Conservation (phyloP, 2,797 vertebrate species). For the Sebastes diploproa region DNA sequence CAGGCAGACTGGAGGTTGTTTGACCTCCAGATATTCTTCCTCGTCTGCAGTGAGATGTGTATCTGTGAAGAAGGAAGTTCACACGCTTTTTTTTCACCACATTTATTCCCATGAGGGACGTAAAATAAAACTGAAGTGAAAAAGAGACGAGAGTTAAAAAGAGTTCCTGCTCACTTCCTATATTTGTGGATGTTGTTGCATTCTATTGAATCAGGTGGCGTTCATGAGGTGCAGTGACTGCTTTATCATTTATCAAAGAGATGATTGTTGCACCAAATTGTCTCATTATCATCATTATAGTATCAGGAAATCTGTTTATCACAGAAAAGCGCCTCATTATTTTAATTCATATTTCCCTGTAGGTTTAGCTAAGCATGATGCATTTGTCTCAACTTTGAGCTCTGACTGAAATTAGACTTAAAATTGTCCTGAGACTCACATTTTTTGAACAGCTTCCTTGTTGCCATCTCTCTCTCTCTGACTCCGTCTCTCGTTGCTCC, state of each 20-base stretch:
- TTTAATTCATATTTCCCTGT: too few species aligned
- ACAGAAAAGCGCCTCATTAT: background rate
- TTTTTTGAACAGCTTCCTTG: background rate
- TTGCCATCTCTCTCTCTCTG: background rate
- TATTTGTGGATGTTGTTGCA: background rate
- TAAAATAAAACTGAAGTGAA: background rate
- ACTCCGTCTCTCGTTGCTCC: background rate
- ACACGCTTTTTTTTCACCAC: background rate
- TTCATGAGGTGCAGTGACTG: background rate
- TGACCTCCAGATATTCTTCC: background rate
- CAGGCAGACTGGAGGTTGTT: background rate
- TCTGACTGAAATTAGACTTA: background rate
- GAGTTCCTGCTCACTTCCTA: background rate
- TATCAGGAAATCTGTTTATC: background rate
- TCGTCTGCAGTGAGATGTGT: background rate
- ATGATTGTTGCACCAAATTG: background rate
- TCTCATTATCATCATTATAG: too few species aligned
- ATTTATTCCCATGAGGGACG: background rate
- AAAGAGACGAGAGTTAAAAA: background rate
- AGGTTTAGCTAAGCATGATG: background rate
- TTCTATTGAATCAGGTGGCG: background rate
- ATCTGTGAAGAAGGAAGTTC: slow-evolving; percentile 11
- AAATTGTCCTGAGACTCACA: too few species aligned
- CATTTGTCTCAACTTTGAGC: background rate
- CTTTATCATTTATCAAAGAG: slow-evolving; percentile 4